Evolutionary conservation across 2,797 vertebrate species (phyloP).

Genomic region (Glossophaga mutica): DNA sequence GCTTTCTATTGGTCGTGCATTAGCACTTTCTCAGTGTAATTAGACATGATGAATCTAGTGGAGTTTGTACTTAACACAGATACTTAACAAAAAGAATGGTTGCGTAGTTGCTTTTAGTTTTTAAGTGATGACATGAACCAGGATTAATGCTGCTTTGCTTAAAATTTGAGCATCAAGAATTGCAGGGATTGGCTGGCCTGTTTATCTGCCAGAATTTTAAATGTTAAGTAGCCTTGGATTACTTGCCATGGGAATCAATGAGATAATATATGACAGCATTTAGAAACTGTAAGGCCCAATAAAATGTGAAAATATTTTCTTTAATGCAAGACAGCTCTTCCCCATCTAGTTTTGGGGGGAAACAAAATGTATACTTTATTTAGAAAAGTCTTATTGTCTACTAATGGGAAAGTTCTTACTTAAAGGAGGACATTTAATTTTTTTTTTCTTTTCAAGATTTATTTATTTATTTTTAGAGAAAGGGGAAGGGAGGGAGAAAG

Average conservation of each 20-base stretch:
- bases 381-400: background rate
- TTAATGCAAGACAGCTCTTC: background rate
- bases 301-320: background rate
- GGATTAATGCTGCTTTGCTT: background rate
- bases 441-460: no score
- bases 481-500: no score
- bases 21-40: background rate
- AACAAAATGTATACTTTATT: background rate
- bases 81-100: background rate
- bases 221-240: slow-evolving; percentile 5
- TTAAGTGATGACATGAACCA: background rate
- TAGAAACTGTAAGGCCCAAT: background rate
- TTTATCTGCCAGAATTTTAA: background rate
- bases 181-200: background rate
- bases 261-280: background rate
- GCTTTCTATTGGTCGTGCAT: background rate
- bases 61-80: background rate
- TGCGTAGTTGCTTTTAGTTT: background rate
- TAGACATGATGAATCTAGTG: background rate
- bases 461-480: no score
- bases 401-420: background rate
- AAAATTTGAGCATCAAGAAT: background rate
- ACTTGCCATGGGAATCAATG: background rate
- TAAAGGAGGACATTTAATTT: background rate
- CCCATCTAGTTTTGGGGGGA: background rate